Base-by-base conservation (phyloP, 2,113 vertebrate species). In the Actinemys pallida region DNA sequence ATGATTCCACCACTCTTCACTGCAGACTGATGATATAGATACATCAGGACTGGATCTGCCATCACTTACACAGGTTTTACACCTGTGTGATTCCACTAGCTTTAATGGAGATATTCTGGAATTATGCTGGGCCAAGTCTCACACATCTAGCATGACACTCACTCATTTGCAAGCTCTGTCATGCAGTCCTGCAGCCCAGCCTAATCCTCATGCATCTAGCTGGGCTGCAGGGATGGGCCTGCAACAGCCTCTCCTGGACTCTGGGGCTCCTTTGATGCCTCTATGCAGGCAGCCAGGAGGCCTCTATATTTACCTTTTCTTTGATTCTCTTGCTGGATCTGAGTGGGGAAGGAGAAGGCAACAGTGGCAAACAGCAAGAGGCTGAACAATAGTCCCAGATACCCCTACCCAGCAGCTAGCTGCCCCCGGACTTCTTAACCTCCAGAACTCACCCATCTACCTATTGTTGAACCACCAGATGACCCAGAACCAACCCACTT, bases 41-140 rank as follows among this genome's bases (percentile, higher is more conserved):
- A 45, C 24, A 47, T 27, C 75, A 90, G 84, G 8, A 3, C 53
- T 72, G 49, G 89, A 84, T 76, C 39, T 76, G 39, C 20, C 7
- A 84, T 62, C 42, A 54, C 22, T 20, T 59, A 4, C 14, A 89
- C 17, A 10, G n/a, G 12, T 25, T 75, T 42, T 94, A 82, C 10
- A 69, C 17, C 35, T 10, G 7, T 69, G 35, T 39, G 65, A 69
- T n/a, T 39, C 29, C 1, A 1, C 4, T 57, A 25, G 39, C 69
- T 93, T 82, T 49, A 93, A 42, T 65, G 86, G 79, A 92, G 16
- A 35, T 87, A 39, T 47, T 62, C 6, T 75, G 84, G 80, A 87
- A 88, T 80, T 52, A 69, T 56, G 52, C 49, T 82, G 47, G 12
- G 84, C 42, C 35, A 76, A 47, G 22, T 47, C 39, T 76, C 24